Evolutionary conservation across 2,113 vertebrate genomes (phyloP).

Genomic region (Apeltes quadracus): DNA sequence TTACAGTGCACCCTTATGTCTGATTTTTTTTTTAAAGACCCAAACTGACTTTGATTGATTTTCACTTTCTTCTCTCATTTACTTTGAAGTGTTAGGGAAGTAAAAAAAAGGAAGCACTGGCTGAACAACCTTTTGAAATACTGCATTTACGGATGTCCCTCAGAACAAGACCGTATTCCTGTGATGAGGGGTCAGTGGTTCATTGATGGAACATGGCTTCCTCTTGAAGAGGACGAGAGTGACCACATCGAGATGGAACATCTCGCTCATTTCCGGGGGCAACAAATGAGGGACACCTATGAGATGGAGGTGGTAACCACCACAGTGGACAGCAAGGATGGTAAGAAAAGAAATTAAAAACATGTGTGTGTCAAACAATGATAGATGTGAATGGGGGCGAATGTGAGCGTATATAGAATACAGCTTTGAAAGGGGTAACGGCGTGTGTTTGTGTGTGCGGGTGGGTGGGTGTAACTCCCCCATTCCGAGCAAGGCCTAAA

Average conservation of each 20-base stretch:
- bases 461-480: background rate
- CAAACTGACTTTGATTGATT: background rate
- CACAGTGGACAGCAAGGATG: slow-evolving; percentile 90
- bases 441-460: slow-evolving; percentile 2
- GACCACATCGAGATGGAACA: slow-evolving; percentile 94
- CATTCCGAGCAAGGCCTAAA: slow-evolving; percentile 15
- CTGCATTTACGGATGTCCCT: background rate
- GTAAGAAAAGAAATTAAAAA: slow-evolving; percentile 76
- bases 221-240: slow-evolving; percentile 95
- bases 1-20: too few relatives aligned
- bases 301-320: slow-evolving; percentile 86
- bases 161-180: slow-evolving; percentile 93
- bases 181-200: slow-evolving; percentile 99
- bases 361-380: background rate
- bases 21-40: background rate
- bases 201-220: slow-evolving; percentile 94
- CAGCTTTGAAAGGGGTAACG: background rate
- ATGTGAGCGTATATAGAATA: background rate
- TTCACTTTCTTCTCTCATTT: background rate
- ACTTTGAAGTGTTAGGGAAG: background rate
- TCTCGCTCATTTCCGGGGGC: slow-evolving; percentile 88
- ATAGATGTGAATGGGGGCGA: background rate
- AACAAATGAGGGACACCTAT: slow-evolving; percentile 90
- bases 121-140: background rate
- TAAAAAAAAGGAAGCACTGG: background rate